phyloP scores from a whole-genome alignment of 2,797 vertebrate species.

The Spinus pinus region DNA sequence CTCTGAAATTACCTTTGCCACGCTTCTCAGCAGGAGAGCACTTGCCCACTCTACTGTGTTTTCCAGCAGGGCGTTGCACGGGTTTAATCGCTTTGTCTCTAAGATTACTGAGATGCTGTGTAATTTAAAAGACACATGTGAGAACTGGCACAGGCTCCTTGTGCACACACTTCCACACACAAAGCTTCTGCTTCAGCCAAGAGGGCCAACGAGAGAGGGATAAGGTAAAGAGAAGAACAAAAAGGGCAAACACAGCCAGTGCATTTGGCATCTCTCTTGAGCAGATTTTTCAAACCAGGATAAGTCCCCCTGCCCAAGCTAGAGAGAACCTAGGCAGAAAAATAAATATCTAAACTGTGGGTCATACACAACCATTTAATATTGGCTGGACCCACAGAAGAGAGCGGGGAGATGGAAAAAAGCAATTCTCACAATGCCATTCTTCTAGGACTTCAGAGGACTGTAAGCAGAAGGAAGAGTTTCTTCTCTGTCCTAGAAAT shows the following conservation, averaged over 20 bases:
- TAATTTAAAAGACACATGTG: neutral
- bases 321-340: neutral
- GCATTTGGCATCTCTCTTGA: too few species aligned
- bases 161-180: neutral
- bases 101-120: neutral
- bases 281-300: neutral
- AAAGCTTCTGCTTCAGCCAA: neutral
- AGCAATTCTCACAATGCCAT: neutral
- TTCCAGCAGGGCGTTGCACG: fast-evolving
- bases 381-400: neutral
- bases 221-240: neutral
- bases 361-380: neutral
- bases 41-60: fast-evolving
- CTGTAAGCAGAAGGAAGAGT: neutral
- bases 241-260: neutral
- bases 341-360: neutral
- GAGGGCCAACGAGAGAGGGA: neutral
- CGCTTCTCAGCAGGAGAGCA: fast-evolving
- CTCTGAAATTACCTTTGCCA: neutral
- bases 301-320: neutral
- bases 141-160: neutral
- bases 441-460: neutral
- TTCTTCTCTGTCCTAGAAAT: neutral
- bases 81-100: neutral
- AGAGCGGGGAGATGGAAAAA: neutral